A percentile compares a stretch with the other conserved stretches of the same genome.
Evolutionary conservation across 2,888 invertebrate genomes (phyloP).

Genomic region (Synergus umbraculus): DNA sequence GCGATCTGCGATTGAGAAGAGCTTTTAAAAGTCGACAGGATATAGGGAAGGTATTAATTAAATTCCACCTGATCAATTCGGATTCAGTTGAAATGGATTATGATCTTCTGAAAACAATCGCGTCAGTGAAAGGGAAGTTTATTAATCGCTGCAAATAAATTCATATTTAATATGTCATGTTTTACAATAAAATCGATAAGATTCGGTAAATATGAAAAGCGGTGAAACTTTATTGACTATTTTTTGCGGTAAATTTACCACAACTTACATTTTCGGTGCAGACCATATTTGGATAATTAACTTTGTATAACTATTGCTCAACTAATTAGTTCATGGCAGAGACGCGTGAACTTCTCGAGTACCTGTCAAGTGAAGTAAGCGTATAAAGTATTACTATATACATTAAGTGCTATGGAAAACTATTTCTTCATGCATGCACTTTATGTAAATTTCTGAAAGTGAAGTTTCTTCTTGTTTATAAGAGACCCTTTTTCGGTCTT

Average conservation of each 20-base stretch:
- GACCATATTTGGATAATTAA: neutral
- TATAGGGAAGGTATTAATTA: neutral
- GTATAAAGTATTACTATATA: neutral
- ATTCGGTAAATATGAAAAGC: too few relatives aligned
- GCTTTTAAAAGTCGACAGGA: neutral
- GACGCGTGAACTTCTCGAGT: neutral
- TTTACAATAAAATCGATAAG: too few relatives aligned
- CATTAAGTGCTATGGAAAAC: neutral
- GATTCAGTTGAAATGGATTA: neutral
- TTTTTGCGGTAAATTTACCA: too few relatives aligned
- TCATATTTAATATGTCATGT: too few relatives aligned
- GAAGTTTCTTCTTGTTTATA: neutral
- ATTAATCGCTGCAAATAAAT: too few relatives aligned
- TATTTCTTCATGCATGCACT: neutral
- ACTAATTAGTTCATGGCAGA: neutral
- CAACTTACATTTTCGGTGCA: too few relatives aligned
- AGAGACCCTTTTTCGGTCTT: neutral
- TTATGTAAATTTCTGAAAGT: neutral
- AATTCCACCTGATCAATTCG: neutral
- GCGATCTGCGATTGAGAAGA: constrained; percentile 25
- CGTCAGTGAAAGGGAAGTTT: neutral
- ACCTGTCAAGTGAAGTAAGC: neutral
- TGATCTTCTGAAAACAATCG: neutral
- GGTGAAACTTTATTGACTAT: too few relatives aligned
- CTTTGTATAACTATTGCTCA: neutral